These are phyloP conservation scores for Drosophila navojoa DNA, from an alignment of 1,140 invertebrate genomes.

Conservation along the genomic window DNA sequence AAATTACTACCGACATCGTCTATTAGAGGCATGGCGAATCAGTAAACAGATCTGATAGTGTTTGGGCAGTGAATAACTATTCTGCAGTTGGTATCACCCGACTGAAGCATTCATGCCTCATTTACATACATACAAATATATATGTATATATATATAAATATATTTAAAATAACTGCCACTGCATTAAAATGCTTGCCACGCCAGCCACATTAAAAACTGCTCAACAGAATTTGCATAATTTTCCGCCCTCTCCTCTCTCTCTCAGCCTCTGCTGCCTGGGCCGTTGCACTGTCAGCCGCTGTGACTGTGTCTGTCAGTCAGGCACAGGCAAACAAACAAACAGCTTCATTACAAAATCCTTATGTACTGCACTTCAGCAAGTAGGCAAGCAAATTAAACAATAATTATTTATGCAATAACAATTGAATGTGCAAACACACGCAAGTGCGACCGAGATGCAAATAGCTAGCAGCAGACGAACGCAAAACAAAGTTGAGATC, in stretches of 20 bases:
- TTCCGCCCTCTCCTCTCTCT: neutral
- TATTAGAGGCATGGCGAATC: too few species aligned
- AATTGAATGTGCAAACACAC: slow-evolving; percentile 32
- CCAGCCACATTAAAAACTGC: slow-evolving; percentile 61
- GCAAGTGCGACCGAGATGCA: slow-evolving; percentile 55
- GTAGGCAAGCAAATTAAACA: slow-evolving; percentile 68
- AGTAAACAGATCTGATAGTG: too few species aligned
- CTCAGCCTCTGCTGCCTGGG: slow-evolving; percentile 5
- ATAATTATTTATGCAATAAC: slow-evolving; percentile 74
- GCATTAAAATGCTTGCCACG: slow-evolving; percentile 55
- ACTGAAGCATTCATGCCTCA: neutral
- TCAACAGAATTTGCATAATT: slow-evolving; percentile 58
- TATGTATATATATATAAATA: slow-evolving; percentile 6
- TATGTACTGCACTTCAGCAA: slow-evolving; percentile 28
- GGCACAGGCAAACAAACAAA: slow-evolving; percentile 50
- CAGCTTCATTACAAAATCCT: slow-evolving; percentile 50
- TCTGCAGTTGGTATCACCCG: too few species aligned
- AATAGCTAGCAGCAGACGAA: slow-evolving; percentile 16
- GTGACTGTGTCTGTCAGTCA: too few species aligned
- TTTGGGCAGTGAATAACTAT: too few species aligned
- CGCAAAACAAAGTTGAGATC: slow-evolving; percentile 27
- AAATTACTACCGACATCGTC: too few species aligned
- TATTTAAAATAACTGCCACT: slow-evolving; percentile 27
- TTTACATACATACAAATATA: neutral
- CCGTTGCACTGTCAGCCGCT: slow-evolving; percentile 39